phyloP scores from a whole-genome alignment of 2,888 invertebrate species.

The Eilema depressum region DNA sequence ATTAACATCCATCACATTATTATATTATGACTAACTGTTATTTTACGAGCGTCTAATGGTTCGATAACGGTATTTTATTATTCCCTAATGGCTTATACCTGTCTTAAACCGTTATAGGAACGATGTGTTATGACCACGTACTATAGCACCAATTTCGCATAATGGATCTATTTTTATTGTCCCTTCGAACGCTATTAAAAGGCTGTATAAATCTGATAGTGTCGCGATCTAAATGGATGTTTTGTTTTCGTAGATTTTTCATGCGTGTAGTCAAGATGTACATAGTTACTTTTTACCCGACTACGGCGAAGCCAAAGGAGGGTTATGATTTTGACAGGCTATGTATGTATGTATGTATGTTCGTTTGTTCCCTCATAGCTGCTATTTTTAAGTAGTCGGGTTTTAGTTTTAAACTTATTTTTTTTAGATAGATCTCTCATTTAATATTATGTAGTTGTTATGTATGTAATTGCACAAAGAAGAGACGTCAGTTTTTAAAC shows the following conservation, averaged over 20 bases:
- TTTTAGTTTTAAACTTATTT: too few species aligned
- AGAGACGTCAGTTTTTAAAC: too few species aligned
- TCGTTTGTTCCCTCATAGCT: too few species aligned
- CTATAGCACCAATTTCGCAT: conserved; percentile 79
- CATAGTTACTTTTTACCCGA: background rate
- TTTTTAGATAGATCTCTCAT: too few species aligned
- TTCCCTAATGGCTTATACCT: conserved; percentile 86
- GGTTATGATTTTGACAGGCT: too few species aligned
- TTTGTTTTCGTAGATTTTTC: conserved; percentile 14
- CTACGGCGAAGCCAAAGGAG: too few species aligned
- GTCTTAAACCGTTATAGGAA: conserved; percentile 75
- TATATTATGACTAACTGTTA: conserved; percentile 85
- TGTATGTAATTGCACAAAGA: too few species aligned
- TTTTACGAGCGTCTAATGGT: conserved; percentile 86
- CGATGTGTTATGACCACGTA: conserved; percentile 82
- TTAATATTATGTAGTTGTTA: too few species aligned
- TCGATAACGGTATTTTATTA: conserved; percentile 86
- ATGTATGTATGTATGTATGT: too few species aligned
- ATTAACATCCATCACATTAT: conserved; percentile 84
- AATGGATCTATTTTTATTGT: conserved; percentile 81
- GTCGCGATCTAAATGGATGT: conserved; percentile 14
- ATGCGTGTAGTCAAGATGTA: background rate
- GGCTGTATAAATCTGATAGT: conserved; percentile 56
- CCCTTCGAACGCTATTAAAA: conserved; percentile 66
- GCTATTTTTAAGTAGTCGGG: too few species aligned